These are phyloP conservation scores for Puma concolor DNA, from an alignment of 2,113 vertebrate species.

Conservation along the genomic window DNA sequence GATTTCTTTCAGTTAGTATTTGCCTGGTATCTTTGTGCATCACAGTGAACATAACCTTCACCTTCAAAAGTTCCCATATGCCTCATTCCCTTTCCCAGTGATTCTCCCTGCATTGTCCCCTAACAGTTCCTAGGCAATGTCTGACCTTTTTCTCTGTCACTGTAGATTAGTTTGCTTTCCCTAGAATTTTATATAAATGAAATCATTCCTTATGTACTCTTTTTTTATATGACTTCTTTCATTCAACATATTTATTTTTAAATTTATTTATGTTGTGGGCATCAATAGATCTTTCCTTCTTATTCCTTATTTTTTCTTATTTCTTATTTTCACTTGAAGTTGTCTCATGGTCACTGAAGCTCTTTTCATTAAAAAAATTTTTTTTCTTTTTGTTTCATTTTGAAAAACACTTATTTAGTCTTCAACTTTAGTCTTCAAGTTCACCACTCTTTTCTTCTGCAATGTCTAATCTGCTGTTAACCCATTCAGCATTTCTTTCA, in stretches of 20 bases:
- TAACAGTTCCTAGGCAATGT: not conserved
- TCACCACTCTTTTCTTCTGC: not conserved
- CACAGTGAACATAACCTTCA: not conserved
- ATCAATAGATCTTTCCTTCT: not conserved
- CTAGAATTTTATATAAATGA: not conserved
- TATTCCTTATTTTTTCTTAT: not conserved
- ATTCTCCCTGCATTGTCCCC: not conserved
- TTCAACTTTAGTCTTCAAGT: not conserved
- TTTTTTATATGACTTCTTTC: not conserved
- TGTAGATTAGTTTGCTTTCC: not conserved
- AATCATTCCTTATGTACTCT: not conserved
- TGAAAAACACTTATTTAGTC: not conserved
- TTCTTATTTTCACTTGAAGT: not conserved
- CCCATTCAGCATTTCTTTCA: not conserved
- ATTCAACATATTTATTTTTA: not conserved
- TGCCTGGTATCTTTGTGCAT: not conserved
- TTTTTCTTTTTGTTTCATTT: conserved; percentile 35
- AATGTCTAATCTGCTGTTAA: not conserved
- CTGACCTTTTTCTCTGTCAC: not conserved
- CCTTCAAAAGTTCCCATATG: not conserved
- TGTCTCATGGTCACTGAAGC: not conserved
- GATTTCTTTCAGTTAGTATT: not conserved
- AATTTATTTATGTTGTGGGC: not conserved
- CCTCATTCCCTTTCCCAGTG: not conserved
- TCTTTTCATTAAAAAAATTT: not conserved